Percentiles rank a stretch among this genome's conserved stretches.
phyloP scores from a whole-genome alignment of 1,140 invertebrate genomes.

The Gryllus bimaculatus region DNA sequence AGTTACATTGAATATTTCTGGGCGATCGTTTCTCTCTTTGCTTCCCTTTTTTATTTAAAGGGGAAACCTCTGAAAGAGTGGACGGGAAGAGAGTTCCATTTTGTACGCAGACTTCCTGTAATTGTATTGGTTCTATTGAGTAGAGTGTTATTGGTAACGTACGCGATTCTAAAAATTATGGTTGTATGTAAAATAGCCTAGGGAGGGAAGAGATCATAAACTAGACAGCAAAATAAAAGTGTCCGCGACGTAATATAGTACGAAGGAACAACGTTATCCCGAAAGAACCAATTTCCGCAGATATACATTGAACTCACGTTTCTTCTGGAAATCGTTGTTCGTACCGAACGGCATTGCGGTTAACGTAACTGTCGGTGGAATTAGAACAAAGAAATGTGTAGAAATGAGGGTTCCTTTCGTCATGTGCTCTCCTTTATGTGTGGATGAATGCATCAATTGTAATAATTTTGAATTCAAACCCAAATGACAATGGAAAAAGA shows the following conservation, averaged over 20 bases:
- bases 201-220: not conserved
- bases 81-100: not conserved
- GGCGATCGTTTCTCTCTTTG: not conserved
- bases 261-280: not conserved
- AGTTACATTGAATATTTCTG: not conserved
- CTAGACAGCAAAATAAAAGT: not conserved
- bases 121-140: conserved; percentile 1
- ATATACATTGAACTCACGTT: not conserved
- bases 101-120: not conserved
- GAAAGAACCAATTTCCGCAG: not conserved
- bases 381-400: too few species aligned
- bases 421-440: too few species aligned
- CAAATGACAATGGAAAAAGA: too few species aligned
- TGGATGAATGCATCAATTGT: too few species aligned
- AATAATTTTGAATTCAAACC: too few species aligned
- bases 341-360: too few species aligned
- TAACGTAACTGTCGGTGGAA: too few species aligned
- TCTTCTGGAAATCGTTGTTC: too few species aligned
- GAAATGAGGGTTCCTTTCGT: too few species aligned
- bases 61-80: not conserved
- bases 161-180: not conserved
- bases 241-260: not conserved
- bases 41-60: not conserved
- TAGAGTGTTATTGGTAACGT: not conserved
- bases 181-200: not conserved